Percentiles rank a stretch among this genome's conserved stretches.
These are phyloP conservation scores for Pangasianodon gigas DNA, from an alignment of 2,113 vertebrate genomes.

Conservation along the genomic window DNA sequence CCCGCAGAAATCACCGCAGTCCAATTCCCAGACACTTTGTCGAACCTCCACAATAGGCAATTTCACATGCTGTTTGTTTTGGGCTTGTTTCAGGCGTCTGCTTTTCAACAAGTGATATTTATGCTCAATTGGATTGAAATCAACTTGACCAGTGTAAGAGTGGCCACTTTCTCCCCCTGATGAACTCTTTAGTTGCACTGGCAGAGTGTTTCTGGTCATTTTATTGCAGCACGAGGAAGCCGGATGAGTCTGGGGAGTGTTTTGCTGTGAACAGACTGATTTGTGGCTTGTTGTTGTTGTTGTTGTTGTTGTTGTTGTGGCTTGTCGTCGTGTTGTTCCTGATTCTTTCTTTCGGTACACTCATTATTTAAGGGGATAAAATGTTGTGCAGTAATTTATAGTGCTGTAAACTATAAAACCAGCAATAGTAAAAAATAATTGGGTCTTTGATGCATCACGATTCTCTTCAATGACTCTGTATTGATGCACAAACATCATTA, in stretches of 20 bases:
- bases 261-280: background rate
- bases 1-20: background rate
- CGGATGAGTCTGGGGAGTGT: background rate
- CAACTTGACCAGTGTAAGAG: background rate
- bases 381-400: background rate
- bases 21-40: background rate
- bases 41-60: background rate
- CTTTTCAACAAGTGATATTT: slow-evolving; percentile 22
- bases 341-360: background rate
- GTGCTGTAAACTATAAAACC: background rate
- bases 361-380: background rate
- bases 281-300: background rate
- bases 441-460: background rate
- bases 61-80: slow-evolving; percentile 22
- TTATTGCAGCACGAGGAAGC: background rate
- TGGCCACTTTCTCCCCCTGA: background rate
- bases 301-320: background rate
- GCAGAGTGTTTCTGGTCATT: background rate
- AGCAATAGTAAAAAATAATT: background rate
- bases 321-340: too few relatives aligned
- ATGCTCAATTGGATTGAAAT: slow-evolving; percentile 22
- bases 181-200: slow-evolving; percentile 4
- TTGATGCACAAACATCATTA: slow-evolving; percentile 1
- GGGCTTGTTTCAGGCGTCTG: slow-evolving; percentile 17
- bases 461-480: background rate